Conservation (phyloP, 2,888 invertebrate species). For the Dryocosmus kuriphilus region DNA sequence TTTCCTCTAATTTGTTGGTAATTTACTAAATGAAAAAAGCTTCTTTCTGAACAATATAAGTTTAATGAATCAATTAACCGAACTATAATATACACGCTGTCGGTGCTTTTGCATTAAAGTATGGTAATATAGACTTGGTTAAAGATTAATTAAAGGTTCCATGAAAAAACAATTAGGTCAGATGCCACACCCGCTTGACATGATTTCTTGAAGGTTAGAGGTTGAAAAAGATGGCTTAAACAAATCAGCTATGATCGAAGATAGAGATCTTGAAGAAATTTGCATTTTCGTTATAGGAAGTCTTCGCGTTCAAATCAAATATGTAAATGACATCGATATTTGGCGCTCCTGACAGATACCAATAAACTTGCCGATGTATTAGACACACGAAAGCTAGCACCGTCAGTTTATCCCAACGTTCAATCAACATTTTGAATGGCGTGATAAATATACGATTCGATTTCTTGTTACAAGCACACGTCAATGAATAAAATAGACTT, state of each 20-base stretch:
- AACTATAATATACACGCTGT: too few relatives aligned
- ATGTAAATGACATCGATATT: constrained; percentile 70
- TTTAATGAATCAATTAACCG: too few relatives aligned
- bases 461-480: not conserved
- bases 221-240: constrained; percentile 37
- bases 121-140: constrained; percentile 34
- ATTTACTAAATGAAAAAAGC: too few relatives aligned
- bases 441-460: not conserved
- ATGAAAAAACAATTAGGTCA: not conserved
- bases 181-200: not conserved
- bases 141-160: not conserved
- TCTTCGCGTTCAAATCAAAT: constrained; percentile 66
- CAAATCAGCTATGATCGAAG: constrained; percentile 22
- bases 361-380: constrained; percentile 61
- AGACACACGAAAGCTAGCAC: constrained; percentile 48
- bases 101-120: constrained; percentile 43
- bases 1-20: too few relatives aligned
- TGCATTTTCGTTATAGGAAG: constrained; percentile 52
- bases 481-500: constrained; percentile 17
- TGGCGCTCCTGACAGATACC: constrained; percentile 60
- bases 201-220: not conserved
- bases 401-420: not conserved
- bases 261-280: constrained; percentile 34
- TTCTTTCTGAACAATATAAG: too few relatives aligned
- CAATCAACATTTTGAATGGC: not conserved